Evolutionary conservation across 2,797 vertebrate genomes (phyloP), one percentile per base, ranked within the genome.

Genomic region (Spea hammondii): DNA sequence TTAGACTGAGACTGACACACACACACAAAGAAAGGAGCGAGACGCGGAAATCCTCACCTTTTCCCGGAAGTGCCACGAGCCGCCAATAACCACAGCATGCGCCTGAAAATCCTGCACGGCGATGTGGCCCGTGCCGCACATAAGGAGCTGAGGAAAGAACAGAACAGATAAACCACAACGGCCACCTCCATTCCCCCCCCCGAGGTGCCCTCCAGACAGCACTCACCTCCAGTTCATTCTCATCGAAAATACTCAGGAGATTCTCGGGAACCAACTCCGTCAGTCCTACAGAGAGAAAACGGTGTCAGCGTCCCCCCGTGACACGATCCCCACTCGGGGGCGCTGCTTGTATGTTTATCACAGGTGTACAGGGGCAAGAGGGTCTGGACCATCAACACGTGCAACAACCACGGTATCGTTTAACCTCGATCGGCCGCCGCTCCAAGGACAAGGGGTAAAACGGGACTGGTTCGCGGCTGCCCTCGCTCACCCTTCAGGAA

Each of bases 221-320:
- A 86, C 87, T 83, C 90, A 99, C 98, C 95, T 99, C 98, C 84
- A 99, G 90, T 83, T 99, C 98, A 82, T 99, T 99, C 89, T 99
- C 98, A 91, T 99, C 97, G 91, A 99, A 99, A 92, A 99, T 99
- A 89, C 96, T 97, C 82, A 99, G 86, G 80, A 99, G 94, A 85
- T 99, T 99, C 90, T 99, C 98, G 85, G 98, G 97, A 86, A 99
- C 95, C 72, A 99, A 90, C 78, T 99, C 97, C 48, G 98, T 99
- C 84, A 99, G 92, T 86, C 98, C 98, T 99, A 85, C 80, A 91
- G 90, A n/a, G 7, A 70, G 4, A 13, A 5, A 9, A 69, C 17
- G 12, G 9, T 4, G 44, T 32, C 1, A 32, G 32, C 2, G 32
- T 32, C 32, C 2, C 32, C 32, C 32, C 32, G 32, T 2, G 32